Evolutionary conservation across 2,888 invertebrate species (phyloP).

Genomic region (Idaea aversata): DNA sequence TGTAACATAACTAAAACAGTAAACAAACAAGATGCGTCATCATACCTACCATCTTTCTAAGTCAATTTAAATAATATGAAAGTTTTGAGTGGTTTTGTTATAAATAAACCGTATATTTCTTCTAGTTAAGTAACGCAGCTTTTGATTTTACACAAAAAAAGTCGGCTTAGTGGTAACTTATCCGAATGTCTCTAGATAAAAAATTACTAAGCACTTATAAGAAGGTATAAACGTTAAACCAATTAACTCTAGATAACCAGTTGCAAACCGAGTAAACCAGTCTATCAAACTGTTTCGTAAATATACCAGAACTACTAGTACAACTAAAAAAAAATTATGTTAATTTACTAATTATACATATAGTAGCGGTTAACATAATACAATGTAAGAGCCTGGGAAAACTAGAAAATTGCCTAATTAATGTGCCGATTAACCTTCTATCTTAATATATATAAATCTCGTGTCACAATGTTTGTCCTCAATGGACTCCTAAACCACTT

Average conservation of each 20-base stretch:
- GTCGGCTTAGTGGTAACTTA: too few relatives aligned
- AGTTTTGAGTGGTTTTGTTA: background rate
- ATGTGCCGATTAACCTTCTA: conserved; percentile 23
- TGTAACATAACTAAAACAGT: background rate
- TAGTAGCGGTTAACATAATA: conserved; percentile 5
- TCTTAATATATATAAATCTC: too few relatives aligned
- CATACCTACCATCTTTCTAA: background rate
- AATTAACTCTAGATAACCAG: background rate
- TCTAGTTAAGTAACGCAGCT: background rate
- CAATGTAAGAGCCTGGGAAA: conserved; percentile 14
- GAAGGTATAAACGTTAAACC: too few relatives aligned
- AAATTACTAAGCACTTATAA: too few relatives aligned
- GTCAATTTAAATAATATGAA: background rate
- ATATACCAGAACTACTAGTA: background rate
- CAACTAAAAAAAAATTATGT: background rate
- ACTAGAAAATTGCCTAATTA: conserved; percentile 25
- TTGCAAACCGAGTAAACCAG: background rate
- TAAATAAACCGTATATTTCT: background rate
- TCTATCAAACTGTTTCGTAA: background rate
- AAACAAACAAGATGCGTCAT: background rate
- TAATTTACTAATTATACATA: background rate
- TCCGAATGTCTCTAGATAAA: too few relatives aligned
- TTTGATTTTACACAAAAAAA: background rate
- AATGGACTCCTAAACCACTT: too few relatives aligned
- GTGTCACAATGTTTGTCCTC: too few relatives aligned